phyloP scores from a whole-genome alignment of 2,888 invertebrate genomes.

The Apodemia zela region DNA sequence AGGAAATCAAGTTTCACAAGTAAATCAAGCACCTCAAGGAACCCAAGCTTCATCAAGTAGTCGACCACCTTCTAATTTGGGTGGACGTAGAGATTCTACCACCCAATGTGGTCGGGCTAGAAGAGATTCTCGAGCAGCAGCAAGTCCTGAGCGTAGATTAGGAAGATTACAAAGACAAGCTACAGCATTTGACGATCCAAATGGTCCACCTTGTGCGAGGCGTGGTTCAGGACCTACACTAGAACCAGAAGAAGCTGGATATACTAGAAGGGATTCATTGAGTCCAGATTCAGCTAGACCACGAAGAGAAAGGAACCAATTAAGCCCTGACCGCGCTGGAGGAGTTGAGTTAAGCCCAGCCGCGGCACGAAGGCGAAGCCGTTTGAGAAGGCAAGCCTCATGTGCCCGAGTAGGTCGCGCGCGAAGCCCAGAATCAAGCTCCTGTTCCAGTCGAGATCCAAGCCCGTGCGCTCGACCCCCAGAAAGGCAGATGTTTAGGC shows the following conservation, averaged over 20 bases:
- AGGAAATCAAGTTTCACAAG: conserved; percentile 27
- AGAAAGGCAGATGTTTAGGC: conserved; percentile 87
- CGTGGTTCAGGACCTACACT: conserved; percentile 92
- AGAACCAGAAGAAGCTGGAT: conserved; percentile 90
- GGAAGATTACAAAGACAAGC: conserved; percentile 91
- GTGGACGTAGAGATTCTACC: conserved; percentile 88
- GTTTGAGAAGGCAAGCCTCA: conserved; percentile 89
- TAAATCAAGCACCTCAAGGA: conserved; percentile 33
- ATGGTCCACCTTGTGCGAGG: conserved; percentile 84
- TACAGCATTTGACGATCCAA: conserved; percentile 93
- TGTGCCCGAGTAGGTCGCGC: conserved; percentile 82
- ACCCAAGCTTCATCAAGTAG: conserved; percentile 57
- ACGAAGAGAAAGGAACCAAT: conserved; percentile 87
- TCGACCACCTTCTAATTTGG: conserved; percentile 67
- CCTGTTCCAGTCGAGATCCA: conserved; percentile 90
- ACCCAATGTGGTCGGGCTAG: conserved; percentile 88
- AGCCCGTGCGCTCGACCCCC: conserved; percentile 86
- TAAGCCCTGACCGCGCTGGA: conserved; percentile 90
- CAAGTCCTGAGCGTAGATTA: conserved; percentile 84
- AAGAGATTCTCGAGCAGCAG: conserved; percentile 83
- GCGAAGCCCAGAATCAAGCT: conserved; percentile 86
- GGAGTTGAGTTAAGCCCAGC: conserved; percentile 90
- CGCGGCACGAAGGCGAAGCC: conserved; percentile 83
- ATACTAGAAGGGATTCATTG: conserved; percentile 91
- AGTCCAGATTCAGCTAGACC: conserved; percentile 92